These are phyloP conservation scores for Trilocha varians DNA, from an alignment of 2,888 invertebrate genomes.

Conservation along the genomic window DNA sequence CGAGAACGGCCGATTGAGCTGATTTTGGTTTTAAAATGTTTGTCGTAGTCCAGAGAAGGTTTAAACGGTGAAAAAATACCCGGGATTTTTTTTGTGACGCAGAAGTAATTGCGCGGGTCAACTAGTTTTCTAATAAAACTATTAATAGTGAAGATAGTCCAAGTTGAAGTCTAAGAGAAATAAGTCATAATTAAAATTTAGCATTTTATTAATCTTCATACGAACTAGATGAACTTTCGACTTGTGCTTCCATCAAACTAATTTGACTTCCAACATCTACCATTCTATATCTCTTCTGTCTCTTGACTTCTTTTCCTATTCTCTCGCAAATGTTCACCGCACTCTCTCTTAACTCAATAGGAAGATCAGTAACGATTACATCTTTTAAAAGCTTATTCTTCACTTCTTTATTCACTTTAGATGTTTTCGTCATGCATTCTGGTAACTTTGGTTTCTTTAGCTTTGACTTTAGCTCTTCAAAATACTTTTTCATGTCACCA, in stretches of 20 bases:
- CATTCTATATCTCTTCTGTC: slow-evolving; percentile 36
- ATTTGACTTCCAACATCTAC: slow-evolving; percentile 18
- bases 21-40: too few species aligned
- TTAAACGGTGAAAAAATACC: too few species aligned
- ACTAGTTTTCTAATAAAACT: too few species aligned
- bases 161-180: background rate
- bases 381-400: slow-evolving; percentile 40
- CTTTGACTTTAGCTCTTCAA: slow-evolving; percentile 14
- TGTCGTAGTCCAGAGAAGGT: too few species aligned
- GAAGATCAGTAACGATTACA: slow-evolving; percentile 42
- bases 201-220: slow-evolving; percentile 1
- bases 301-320: slow-evolving; percentile 30
- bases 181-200: background rate
- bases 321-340: slow-evolving; percentile 38
- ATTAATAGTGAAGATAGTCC: too few species aligned
- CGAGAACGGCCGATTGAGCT: too few species aligned
- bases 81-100: too few species aligned
- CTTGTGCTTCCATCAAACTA: slow-evolving; percentile 4
- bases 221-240: slow-evolving; percentile 7
- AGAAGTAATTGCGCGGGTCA: too few species aligned
- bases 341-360: slow-evolving; percentile 40
- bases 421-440: slow-evolving; percentile 5
- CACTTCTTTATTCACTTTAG: slow-evolving; percentile 23
- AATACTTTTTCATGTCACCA: slow-evolving; percentile 19
- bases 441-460: slow-evolving; percentile 8